phyloP scores from a whole-genome alignment of 92 coral and sea anemone genomes.

The Actinostola sp. region DNA sequence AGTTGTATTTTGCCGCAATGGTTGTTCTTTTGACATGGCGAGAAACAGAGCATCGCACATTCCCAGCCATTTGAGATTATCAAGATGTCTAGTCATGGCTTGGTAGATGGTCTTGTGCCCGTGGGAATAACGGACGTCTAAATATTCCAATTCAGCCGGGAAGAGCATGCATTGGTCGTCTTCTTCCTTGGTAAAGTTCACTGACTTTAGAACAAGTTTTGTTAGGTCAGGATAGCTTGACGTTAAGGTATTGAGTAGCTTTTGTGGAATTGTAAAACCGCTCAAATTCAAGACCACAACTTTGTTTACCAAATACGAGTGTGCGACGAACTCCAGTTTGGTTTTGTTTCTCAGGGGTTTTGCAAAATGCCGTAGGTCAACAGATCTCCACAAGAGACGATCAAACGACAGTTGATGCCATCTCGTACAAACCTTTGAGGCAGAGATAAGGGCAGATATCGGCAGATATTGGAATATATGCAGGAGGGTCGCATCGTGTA shows the following conservation, averaged over 20 bases:
- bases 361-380: constrained; percentile 58
- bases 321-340: constrained; percentile 27
- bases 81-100: constrained; percentile 55
- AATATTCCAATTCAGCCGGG: constrained; percentile 43
- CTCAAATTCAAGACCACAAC: constrained; percentile 56
- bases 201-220: constrained; percentile 60
- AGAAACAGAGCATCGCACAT: constrained; percentile 67
- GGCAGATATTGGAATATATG: constrained; percentile 58
- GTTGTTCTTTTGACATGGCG: constrained; percentile 15
- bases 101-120: constrained; percentile 50
- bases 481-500: constrained; percentile 57
- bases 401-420: constrained; percentile 68
- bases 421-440: constrained; percentile 58
- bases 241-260: constrained; percentile 46
- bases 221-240: constrained; percentile 53
- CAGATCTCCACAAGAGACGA: constrained; percentile 58
- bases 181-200: constrained; percentile 30
- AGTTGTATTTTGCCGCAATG: constrained; percentile 17
- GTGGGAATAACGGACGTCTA: constrained; percentile 74
- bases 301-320: constrained; percentile 38
- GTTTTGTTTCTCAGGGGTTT: constrained; percentile 31
- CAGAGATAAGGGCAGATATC: constrained; percentile 45
- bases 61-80: constrained; percentile 65
- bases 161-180: constrained; percentile 25
- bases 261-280: constrained; percentile 57